These are phyloP conservation scores for Picathartes gymnocephalus DNA, from an alignment of 2,113 vertebrate species.

Conservation along the genomic window DNA sequence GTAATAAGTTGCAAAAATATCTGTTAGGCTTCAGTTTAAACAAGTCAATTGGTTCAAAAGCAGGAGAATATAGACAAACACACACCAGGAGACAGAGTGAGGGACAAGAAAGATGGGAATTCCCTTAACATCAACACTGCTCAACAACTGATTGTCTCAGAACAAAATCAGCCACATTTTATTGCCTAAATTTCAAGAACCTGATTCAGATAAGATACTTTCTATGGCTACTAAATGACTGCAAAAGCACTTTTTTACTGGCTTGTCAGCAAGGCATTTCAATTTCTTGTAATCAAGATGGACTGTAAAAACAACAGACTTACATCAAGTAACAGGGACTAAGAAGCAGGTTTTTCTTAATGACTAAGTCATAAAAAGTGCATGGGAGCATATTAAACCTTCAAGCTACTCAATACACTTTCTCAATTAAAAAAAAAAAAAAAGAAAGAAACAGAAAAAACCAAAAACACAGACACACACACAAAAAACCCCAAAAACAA, in stretches of 20 bases:
- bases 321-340: neutral
- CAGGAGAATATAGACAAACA: neutral
- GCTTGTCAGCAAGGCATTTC: neutral
- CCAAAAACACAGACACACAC: too few species aligned
- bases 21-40: neutral
- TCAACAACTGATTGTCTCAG: neutral
- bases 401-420: neutral
- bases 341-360: neutral
- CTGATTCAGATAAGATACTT: neutral
- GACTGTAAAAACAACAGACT: neutral
- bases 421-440: neutral
- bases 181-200: neutral
- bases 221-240: neutral
- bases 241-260: neutral
- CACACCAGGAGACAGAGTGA: rapidly evolving
- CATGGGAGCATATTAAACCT: neutral
- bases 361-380: neutral
- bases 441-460: too few species aligned
- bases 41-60: neutral
- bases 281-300: neutral
- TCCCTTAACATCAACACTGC: neutral
- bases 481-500: too few species aligned
- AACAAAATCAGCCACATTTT: neutral
- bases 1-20: neutral
- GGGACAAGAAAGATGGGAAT: neutral